phyloP scores from a whole-genome alignment of 2,888 invertebrate species.

The Scaptomyza polygonia region DNA sequence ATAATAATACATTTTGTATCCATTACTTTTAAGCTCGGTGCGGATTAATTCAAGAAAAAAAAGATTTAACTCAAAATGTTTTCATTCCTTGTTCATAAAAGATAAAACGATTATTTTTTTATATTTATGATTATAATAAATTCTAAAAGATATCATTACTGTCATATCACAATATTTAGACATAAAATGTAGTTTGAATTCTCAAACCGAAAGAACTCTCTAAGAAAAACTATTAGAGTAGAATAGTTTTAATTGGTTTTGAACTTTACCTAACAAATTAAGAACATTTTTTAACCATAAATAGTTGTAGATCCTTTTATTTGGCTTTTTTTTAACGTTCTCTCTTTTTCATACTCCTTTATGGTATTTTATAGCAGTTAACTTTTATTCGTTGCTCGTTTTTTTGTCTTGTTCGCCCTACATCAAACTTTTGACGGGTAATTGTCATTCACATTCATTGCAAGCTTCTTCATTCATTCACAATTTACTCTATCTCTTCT shows the following conservation, averaged over 20 bases:
- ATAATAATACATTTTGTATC: no score
- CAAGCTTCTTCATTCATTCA: constrained; percentile 38
- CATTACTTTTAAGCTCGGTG: no score
- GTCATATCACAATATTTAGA: no score
- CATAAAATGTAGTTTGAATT: no score
- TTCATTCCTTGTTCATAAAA: no score
- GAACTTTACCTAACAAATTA: background rate
- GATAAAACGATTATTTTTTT: no score
- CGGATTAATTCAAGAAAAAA: no score
- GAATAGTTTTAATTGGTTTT: background rate
- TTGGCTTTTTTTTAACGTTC: constrained; percentile 2
- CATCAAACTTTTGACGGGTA: constrained; percentile 72
- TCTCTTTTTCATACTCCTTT: background rate
- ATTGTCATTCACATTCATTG: constrained; percentile 69
- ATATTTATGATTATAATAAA: background rate
- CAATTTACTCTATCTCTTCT: constrained; percentile 15
- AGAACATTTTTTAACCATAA: background rate
- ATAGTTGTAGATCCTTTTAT: constrained; percentile 34
- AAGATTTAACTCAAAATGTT: no score
- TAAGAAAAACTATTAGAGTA: no score
- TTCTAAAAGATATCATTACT: no score
- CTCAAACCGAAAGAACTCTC: no score
- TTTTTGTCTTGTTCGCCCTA: constrained; percentile 40
- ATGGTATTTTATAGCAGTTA: constrained; percentile 34
- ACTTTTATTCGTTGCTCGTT: constrained; percentile 36